These are phyloP conservation scores for Corvus cornix DNA, from an alignment of 2,113 vertebrate species.

Conservation along the genomic window DNA sequence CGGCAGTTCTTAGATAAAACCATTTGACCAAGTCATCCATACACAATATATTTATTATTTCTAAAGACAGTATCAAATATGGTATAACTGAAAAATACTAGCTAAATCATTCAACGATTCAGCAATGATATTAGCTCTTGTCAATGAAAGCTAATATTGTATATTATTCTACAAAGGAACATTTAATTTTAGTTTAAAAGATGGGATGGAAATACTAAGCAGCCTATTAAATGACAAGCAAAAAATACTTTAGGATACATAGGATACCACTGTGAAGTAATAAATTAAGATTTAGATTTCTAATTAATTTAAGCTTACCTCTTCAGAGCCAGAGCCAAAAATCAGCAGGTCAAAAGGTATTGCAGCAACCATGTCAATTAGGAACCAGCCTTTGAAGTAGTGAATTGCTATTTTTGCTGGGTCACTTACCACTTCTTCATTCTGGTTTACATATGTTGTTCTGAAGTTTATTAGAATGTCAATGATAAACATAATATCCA, in stretches of 20 bases:
- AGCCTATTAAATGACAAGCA: neutral
- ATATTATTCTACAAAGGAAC: neutral
- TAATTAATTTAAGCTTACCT: conserved; percentile 80
- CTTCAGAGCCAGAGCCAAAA: conserved; percentile 98
- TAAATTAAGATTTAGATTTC: neutral
- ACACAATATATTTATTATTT: neutral
- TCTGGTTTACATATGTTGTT: conserved; percentile 96
- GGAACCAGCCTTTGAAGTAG: conserved; percentile 99
- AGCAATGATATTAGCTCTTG: neutral
- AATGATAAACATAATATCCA: conserved; percentile 99
- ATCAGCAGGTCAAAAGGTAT: conserved; percentile 99
- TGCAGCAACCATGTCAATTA: conserved; percentile 99
- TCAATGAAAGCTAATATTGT: neutral
- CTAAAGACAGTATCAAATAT: neutral
- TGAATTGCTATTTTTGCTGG: conserved; percentile 97
- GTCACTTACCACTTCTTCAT: conserved; percentile 99
- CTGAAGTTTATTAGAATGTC: conserved; percentile 99
- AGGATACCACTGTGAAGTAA: neutral
- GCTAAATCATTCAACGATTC: neutral
- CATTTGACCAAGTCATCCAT: neutral
- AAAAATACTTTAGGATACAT: neutral
- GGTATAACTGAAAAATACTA: neutral
- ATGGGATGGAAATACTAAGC: neutral
- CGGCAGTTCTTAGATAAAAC: neutral
- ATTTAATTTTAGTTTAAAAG: neutral